Percentiles rank a stretch among this genome's conserved stretches.
Conservation (phyloP, 1,140 invertebrate species). For the Zeugodacus cucurbitae region DNA sequence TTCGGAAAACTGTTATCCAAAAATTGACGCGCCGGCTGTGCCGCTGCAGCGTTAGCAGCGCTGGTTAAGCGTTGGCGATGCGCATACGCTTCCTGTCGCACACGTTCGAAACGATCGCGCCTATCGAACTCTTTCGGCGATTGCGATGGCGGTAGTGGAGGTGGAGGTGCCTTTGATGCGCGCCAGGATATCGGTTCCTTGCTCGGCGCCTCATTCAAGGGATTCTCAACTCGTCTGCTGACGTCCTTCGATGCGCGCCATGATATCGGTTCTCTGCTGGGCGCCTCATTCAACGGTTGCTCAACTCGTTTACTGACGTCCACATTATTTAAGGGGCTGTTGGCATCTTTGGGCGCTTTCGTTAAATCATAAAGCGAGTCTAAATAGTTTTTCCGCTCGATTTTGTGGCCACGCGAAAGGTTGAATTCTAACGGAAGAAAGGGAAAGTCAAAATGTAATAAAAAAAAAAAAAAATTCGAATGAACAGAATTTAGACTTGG, state of each 20-base stretch:
- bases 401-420: constrained; percentile 71
- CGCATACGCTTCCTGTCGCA: neutral
- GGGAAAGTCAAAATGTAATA: neutral
- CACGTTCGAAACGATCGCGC: neutral
- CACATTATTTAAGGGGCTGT: neutral
- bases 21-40: neutral
- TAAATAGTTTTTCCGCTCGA: constrained; percentile 64
- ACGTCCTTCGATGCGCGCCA: neutral
- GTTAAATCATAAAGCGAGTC: constrained; percentile 44
- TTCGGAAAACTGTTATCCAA: neutral
- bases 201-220: neutral
- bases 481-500: too few relatives aligned
- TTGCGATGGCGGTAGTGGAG: neutral
- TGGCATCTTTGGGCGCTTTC: neutral
- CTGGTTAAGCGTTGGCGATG: neutral
- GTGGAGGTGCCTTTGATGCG: neutral
- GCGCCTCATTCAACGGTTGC: neutral
- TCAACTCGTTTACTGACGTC: neutral
- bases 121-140: neutral
- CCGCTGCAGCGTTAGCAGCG: neutral
- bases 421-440: constrained; percentile 69
- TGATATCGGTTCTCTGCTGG: neutral
- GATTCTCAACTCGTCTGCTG: neutral
- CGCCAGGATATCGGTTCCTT: neutral
- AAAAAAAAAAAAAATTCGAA: too few relatives aligned